These are phyloP conservation scores for Sus scrofa DNA, from an alignment of 2,113 vertebrate species.

Conservation along the genomic window T2T-Sscrofa CM000823.6:26298501-26299000, in stretches of 20 bases:
- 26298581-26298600: background rate
- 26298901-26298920: background rate
- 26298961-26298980: background rate
- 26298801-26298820: background rate
- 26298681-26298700: background rate
- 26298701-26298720: no score
- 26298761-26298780: background rate
- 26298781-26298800: background rate
- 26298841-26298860: background rate
- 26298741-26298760: background rate
- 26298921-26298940: background rate
- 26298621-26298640: background rate
- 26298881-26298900: no score
- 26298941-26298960: accelerated
- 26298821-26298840: background rate
- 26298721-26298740: background rate
- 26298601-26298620: background rate
- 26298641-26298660: background rate
- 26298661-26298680: background rate
- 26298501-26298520: background rate
- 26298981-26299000: accelerated
- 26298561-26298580: background rate
- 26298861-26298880: background rate
- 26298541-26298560: background rate
- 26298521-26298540: background rate